These are phyloP conservation scores for Gymnodraco acuticeps DNA, from an alignment of 2,797 vertebrate species.

Conservation along the genomic window DNA sequence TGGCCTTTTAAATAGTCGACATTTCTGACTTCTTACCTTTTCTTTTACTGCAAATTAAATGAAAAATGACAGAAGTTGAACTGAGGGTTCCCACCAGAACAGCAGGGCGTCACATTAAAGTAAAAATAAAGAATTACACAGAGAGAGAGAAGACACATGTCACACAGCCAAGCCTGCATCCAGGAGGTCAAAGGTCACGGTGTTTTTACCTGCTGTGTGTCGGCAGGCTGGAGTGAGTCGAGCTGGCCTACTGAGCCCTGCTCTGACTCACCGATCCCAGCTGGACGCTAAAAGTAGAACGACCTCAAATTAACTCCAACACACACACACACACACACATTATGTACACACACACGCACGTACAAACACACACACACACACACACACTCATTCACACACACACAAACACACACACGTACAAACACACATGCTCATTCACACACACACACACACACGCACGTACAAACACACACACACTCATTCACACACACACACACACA, in stretches of 20 bases:
- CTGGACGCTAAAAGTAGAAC: conserved; percentile 67
- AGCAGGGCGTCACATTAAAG: background rate
- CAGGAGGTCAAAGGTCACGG: too few species aligned
- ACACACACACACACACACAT: conserved; percentile 1
- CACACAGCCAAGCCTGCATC: too few species aligned
- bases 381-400: background rate
- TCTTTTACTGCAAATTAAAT: background rate
- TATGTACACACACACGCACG: background rate
- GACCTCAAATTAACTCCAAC: conserved; percentile 51
- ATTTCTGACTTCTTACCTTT: background rate
- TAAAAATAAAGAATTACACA: too few species aligned
- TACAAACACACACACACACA: background rate
- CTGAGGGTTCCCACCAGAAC: background rate
- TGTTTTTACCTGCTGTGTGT: background rate
- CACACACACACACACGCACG: background rate
- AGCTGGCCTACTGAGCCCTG: conserved; percentile 57
- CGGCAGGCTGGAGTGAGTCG: conserved; percentile 40
- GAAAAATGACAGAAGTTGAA: background rate
- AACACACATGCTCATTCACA: background rate
- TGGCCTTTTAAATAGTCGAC: background rate
- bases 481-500: background rate
- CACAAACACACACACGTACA: background rate
- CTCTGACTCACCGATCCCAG: conserved; percentile 56
- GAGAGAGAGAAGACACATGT: too few species aligned
- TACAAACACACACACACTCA: conserved; percentile 1